A percentile compares a stretch with the other conserved stretches of the same genome.
phyloP scores from a whole-genome alignment of 2,797 vertebrate species.

The Sarcoramphus papa region DNA sequence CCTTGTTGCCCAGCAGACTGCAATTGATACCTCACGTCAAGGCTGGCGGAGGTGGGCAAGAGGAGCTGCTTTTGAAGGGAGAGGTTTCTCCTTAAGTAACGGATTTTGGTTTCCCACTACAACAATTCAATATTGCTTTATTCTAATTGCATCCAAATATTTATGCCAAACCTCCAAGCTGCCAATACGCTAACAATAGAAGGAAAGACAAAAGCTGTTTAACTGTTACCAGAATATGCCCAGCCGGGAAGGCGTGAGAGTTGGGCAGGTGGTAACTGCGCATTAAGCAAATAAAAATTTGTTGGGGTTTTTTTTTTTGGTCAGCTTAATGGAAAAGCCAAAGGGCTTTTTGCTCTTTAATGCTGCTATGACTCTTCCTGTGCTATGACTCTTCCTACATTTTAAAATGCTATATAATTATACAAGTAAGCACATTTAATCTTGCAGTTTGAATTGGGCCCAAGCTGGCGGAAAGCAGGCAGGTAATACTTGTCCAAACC shows the following conservation, averaged over 20 bases:
- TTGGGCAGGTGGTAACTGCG: neutral
- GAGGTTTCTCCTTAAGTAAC: neutral
- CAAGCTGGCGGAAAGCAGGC: neutral
- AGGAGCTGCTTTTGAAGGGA: neutral
- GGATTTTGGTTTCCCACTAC: neutral
- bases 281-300: neutral
- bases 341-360: neutral
- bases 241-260: accelerated
- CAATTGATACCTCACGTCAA: neutral
- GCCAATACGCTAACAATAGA: neutral
- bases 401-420: neutral
- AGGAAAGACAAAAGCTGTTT: neutral
- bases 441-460: neutral
- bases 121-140: neutral
- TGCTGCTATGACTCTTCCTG: neutral
- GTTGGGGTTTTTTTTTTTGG: neutral
- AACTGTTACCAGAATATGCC: neutral
- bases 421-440: neutral
- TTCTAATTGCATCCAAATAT: neutral
- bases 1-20: neutral
- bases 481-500: accelerated
- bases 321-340: neutral
- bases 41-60: accelerated
- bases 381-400: neutral
- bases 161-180: neutral